phyloP scores from a whole-genome alignment of 2,888 invertebrate species.

The Dryomyza anilis region DNA sequence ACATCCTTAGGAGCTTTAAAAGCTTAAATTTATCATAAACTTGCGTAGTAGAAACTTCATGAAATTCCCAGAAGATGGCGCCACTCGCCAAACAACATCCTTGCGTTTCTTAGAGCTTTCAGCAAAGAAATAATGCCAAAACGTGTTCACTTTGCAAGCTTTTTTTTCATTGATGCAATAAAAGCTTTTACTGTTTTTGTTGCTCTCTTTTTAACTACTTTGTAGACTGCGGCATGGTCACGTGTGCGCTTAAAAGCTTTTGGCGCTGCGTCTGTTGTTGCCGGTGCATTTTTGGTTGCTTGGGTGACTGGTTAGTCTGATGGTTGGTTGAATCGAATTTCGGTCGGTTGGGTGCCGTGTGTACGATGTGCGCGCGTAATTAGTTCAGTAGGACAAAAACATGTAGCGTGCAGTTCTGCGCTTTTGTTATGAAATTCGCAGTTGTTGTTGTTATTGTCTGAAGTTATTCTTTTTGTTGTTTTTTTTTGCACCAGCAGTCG shows the following conservation, averaged over 20 bases:
- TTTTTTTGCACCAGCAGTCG: no score
- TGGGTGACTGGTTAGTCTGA: no score
- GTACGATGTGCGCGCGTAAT: slow-evolving; percentile 4
- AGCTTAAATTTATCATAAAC: neutral
- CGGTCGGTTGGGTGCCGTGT: no score
- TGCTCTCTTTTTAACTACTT: neutral
- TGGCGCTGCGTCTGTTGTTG: neutral
- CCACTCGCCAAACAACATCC: neutral
- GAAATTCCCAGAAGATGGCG: neutral
- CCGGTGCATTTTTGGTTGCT: slow-evolving; percentile 1
- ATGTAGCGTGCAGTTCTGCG: neutral
- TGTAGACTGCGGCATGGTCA: slow-evolving; percentile 14
- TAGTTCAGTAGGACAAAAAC: slow-evolving; percentile 11
- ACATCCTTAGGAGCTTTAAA: neutral
- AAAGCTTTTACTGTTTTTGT: neutral
- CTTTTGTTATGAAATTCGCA: neutral
- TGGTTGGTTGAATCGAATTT: no score
- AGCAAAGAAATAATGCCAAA: neutral
- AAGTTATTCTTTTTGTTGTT: no score
- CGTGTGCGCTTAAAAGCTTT: slow-evolving; percentile 10
- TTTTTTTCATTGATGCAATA: neutral
- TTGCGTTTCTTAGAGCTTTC: neutral
- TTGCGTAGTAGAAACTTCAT: neutral
- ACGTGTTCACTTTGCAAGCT: neutral
- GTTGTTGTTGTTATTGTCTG: neutral